Conservation (phyloP, 1,140 invertebrate genomes). For the Drosophila littoralis region DNA sequence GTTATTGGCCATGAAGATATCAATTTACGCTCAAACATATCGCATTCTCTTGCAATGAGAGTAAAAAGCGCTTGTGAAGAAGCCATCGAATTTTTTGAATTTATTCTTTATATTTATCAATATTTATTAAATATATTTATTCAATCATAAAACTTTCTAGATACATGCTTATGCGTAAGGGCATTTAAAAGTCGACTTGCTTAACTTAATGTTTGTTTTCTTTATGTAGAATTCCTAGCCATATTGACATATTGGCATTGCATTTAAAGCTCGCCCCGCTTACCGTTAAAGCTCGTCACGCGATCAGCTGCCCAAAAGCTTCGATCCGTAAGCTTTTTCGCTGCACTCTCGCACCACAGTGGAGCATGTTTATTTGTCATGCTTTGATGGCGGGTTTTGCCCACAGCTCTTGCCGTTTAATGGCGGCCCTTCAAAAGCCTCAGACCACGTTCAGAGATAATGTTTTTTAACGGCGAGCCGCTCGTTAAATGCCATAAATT, state of each 20-base stretch:
- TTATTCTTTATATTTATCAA: too few relatives aligned
- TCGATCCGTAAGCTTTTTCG: background rate
- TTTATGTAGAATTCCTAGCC: too few relatives aligned
- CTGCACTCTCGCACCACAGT: slow-evolving; percentile 19
- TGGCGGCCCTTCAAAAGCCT: background rate
- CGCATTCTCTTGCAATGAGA: background rate
- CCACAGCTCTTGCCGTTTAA: slow-evolving; percentile 31
- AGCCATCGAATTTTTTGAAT: too few relatives aligned
- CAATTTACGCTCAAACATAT: slow-evolving; percentile 14
- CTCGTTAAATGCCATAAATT: background rate
- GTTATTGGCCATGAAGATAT: slow-evolving; percentile 30
- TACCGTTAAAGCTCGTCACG: slow-evolving; percentile 29
- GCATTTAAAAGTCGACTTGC: background rate
- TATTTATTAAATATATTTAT: too few relatives aligned
- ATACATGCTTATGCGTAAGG: background rate
- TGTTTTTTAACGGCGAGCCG: background rate
- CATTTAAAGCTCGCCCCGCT: slow-evolving; percentile 27
- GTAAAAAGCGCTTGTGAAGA: too few relatives aligned
- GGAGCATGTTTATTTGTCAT: slow-evolving; percentile 21
- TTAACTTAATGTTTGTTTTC: background rate
- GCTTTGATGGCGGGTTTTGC: slow-evolving; percentile 17
- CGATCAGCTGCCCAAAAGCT: slow-evolving; percentile 39
- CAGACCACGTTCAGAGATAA: background rate
- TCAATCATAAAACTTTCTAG: too few relatives aligned
- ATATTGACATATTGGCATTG: background rate